Evolutionary conservation across 2,797 vertebrate genomes (phyloP), one percentile per base, ranked within the genome.

Genomic region (Macropodus opercularis): DNA sequence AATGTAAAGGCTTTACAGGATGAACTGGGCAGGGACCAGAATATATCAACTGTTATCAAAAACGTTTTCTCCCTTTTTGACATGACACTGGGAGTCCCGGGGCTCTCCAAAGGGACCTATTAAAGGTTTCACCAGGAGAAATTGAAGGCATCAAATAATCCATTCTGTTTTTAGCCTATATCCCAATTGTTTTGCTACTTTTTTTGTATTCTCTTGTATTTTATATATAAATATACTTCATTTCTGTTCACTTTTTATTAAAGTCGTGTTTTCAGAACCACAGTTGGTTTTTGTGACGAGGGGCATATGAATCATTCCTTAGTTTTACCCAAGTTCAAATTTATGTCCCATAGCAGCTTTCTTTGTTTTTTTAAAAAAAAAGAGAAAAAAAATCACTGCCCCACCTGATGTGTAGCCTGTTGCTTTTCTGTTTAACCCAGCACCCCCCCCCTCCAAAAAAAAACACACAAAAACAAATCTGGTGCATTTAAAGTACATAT

Each of bases 141-240:
- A 81, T 84, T 90, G 88, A 91, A 91, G 86, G 88, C 91, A 87
- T 92, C 83, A 79, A 79, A 88, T 81, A 89, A 88, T 86, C 90
- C 61, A 89, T 92, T 85, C 76, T 85, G 87, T 87, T 86, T 81
- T 89, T 84, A 84, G 81, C 87, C 85, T 89, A 86, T 90, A 89
- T 87, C 90, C 87, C 85, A 82, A 85, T 93, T 92, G 87, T 92
- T 94, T 92, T 91, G 90, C 91, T 92, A 91, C 89, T 92, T 92
- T 92, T n/a, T 93, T 93, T 93, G 90, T 93, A 93, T 93, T 93
- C 86, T 92, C 90, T 90, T 94, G 90, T 93, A 92, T 92, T 93
- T 92, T 94, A 92, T 94, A 92, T 93, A 93, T 92, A 92, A 90
- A 92, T 93, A 91, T 93, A 92, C 90, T 91, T 92, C 89, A 87